These are phyloP conservation scores for Chaetophractus vellerosus DNA, from an alignment of 2,797 vertebrate species.

Conservation along the genomic window DNA sequence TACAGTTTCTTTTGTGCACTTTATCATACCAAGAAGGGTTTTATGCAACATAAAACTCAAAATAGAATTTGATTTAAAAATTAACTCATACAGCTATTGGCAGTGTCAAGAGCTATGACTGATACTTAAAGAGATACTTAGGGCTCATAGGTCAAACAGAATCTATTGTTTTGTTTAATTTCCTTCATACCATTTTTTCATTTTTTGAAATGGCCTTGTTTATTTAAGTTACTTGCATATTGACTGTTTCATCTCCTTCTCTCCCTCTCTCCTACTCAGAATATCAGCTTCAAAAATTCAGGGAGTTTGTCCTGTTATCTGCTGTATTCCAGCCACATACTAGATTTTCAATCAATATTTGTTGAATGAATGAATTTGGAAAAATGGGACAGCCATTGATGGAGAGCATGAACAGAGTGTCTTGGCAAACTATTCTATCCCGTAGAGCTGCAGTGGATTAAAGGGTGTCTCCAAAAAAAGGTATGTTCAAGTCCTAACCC, in stretches of 20 bases:
- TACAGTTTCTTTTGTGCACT: slow-evolving; percentile 33
- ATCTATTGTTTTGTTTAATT: slow-evolving; percentile 4
- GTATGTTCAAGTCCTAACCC: neutral
- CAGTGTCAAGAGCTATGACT: neutral
- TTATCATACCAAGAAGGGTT: slow-evolving; percentile 35
- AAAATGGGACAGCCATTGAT: neutral
- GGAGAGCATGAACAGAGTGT: neutral
- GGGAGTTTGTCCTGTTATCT: neutral
- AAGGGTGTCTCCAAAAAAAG: neutral
- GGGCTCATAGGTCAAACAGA: neutral
- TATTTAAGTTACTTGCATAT: neutral
- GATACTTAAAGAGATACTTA: slow-evolving; percentile 33
- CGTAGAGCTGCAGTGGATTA: neutral
- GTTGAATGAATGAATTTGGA: slow-evolving; percentile 3
- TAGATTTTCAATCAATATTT: slow-evolving; percentile 13
- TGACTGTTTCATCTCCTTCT: neutral
- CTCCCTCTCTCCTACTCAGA: neutral
- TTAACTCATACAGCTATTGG: neutral
- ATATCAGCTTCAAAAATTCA: neutral
- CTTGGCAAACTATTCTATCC: neutral
- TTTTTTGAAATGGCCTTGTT: neutral
- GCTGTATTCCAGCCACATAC: neutral
- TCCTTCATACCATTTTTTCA: neutral
- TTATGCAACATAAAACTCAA: slow-evolving; percentile 43
- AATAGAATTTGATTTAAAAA: slow-evolving; percentile 31